A percentile compares a stretch with the other conserved stretches of the same genome.
These are phyloP conservation scores for Lithophane leautieri DNA, from an alignment of 2,888 invertebrate species.

Conservation along the genomic window DNA sequence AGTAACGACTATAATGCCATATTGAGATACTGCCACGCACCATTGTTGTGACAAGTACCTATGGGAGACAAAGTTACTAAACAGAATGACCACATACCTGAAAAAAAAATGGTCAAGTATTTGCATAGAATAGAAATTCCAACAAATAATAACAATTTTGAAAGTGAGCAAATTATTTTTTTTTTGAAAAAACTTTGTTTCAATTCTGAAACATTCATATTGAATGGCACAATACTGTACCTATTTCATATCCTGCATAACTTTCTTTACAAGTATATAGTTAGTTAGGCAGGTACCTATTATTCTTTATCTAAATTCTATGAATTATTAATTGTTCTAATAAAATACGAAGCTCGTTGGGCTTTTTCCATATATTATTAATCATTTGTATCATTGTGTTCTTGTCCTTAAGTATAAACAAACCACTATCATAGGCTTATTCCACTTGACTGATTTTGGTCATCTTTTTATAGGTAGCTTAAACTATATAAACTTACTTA, in stretches of 20 bases:
- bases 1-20: background rate
- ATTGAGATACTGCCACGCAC: background rate
- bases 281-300: background rate
- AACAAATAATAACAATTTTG: background rate
- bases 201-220: background rate
- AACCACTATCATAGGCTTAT: background rate
- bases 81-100: background rate
- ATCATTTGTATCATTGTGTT: slow-evolving; percentile 11
- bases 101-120: background rate
- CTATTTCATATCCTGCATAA: background rate
- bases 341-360: background rate
- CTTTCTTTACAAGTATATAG: slow-evolving; percentile 1
- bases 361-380: slow-evolving; percentile 25
- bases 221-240: background rate
- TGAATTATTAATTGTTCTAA: slow-evolving; percentile 33
- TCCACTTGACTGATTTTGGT: background rate
- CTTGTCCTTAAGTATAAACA: slow-evolving; percentile 4
- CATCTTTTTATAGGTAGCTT: background rate
- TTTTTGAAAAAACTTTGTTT: background rate
- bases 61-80: background rate
- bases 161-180: background rate
- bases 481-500: too few species aligned
- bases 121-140: background rate
- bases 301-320: slow-evolving; percentile 23
- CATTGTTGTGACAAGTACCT: background rate